Base-by-base conservation (phyloP, 2,797 vertebrate genomes). In the Salmo trutta region DNA sequence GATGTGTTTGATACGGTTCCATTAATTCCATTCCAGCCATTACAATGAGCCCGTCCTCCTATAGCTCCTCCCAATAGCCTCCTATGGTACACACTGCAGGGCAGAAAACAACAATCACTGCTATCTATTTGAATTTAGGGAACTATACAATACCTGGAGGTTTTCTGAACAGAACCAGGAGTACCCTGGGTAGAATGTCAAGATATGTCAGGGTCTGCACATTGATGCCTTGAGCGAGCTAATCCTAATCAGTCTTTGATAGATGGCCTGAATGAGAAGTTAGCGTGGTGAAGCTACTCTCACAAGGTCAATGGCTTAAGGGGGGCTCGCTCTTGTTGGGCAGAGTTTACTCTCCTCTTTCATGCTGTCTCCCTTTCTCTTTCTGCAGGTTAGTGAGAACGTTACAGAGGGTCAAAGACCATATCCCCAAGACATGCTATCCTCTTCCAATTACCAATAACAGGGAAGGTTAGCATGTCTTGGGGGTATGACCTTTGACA, bases 21-120 rank as follows among this genome's bases (percentile, higher is more conserved):
- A 14, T 47, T 3, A 3, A 47, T 12, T 47, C 41, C 2, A 3
- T 47, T 47, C 10, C 41, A 47, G 41, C 41, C 41, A 47, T 12
- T 47, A 47, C 41, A 47, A 47, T 12, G 10, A 47, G 41, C 41
- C 10, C 2, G 0, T 14, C 10, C 41, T 47, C 41, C 10, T 47
- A 47, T 47, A 47, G 41, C 41, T 47, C 41, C 41, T 3, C 41
- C 41, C 41, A 12, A 3, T 10, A 14, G 41, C 1, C 64, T 29
- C 64, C 4, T 29, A 29, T 16, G 0, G 41, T 53, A 79, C 71
- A 59, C 77, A 79, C 77, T 3, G 24, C 10, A 73, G 79, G 82
- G 52, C 70, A 16, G 81, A 75, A 76, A 89, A 82, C 74, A 83
- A 76, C 21, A 78, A 19, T 68, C 70, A 80, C 85, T 31, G 21